Base-by-base conservation (phyloP, 2,888 invertebrate species). In the Schizaphis graminum region DNA sequence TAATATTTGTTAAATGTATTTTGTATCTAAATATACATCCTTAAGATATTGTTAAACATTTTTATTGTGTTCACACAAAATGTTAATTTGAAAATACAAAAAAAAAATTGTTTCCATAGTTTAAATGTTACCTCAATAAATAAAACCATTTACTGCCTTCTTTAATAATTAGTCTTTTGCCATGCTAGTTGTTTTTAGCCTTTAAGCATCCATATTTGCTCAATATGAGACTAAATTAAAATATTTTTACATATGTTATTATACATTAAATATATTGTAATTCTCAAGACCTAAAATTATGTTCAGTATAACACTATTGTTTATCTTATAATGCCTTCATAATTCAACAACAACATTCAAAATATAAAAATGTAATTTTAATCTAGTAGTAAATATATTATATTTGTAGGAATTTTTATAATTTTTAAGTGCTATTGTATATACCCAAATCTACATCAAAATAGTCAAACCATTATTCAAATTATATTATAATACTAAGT, bases 171-270 rank as follows among this genome's bases (percentile, higher is more conserved):
- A 16, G 26, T 49, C 26, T 87, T 61, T 77, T 92, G 77, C 92
- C 88, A 53, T 87, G 67, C 16, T 88, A 92, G 67, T 47, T 67
- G 61, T 67, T 49, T 53, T 53, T 53, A 21, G 8, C n/a, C 7
- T 92, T 56, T 61, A 77, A 28, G 24, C 13, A 41, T 53, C 57
- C 47, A 85, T 85, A 84, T 89, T 93, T 93, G 93, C 89, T 93
- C 93, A 93, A 89, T 85, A 57, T 77, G 89, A 90, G 93, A 57
- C 85, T 93, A 90, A 84, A 67, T 92, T 88, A 5, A 92, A 35
- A 53, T 85, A 91, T 84, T 53, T 56, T 85, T n/a, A 85, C 8
- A 24, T n/a, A 35, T 53, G 10, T 53, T 53, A 88, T 24, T 53
- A 88, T n/a, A n/a, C 24, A 49, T 35, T 10, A 53, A 35, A 88